Percentiles rank a stretch among this genome's conserved stretches.
Conservation (phyloP, 1,140 invertebrate genomes). For the Spodoptera litura region DNA sequence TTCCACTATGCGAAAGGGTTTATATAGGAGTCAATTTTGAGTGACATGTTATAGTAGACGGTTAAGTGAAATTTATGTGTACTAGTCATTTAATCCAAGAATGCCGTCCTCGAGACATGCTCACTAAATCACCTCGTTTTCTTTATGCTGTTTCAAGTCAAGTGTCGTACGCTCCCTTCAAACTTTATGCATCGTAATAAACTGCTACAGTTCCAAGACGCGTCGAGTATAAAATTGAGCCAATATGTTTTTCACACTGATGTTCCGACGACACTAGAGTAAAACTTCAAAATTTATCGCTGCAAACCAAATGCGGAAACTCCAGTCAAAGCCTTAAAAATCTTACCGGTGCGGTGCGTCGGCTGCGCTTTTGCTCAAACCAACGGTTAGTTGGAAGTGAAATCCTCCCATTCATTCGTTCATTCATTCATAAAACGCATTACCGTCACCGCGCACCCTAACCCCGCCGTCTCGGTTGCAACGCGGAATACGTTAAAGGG, state of each 20-base stretch:
- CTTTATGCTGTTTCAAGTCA: constrained; percentile 42
- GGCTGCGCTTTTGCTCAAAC: constrained; percentile 66
- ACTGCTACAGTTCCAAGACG: constrained; percentile 58
- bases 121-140: constrained; percentile 40
- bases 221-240: constrained; percentile 55
- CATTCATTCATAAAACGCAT: constrained; percentile 82
- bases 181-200: constrained; percentile 68
- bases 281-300: constrained; percentile 59
- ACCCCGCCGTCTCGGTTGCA: constrained; percentile 63
- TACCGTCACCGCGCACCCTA: constrained; percentile 67
- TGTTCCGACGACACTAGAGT: constrained; percentile 43
- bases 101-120: constrained; percentile 25
- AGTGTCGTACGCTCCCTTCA: constrained; percentile 52
- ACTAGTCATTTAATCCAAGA: constrained; percentile 30
- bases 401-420: constrained; percentile 78
- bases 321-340: constrained; percentile 56
- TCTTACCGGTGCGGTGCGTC: constrained; percentile 52
- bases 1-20: constrained; percentile 4
- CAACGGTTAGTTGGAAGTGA: constrained; percentile 74
- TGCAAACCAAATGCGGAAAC: constrained; percentile 30
- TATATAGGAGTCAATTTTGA: constrained; percentile 31
- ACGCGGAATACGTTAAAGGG: constrained; percentile 71
- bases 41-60: constrained; percentile 18
- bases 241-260: constrained; percentile 63
- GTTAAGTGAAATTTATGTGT: constrained; percentile 33